Base-by-base conservation (phyloP, 2,888 invertebrate species). In the Corbicula japonica region DNA sequence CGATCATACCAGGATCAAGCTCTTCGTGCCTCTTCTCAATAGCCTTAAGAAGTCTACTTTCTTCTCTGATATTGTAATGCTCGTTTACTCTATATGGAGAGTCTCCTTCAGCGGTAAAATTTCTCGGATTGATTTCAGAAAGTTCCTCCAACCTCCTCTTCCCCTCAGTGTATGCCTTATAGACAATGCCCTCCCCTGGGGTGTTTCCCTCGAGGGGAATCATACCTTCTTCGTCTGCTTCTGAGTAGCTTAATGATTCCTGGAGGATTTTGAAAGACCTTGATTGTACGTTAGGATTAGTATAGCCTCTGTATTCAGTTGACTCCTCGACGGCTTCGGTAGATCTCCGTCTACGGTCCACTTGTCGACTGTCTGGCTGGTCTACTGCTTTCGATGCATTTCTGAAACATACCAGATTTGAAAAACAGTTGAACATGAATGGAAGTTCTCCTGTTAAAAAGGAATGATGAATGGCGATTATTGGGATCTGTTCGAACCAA, bases 221-320 rank as follows among this genome's bases (percentile, higher is more conserved):
- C 44, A 61, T 80, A 85, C 85, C 85, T 79, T 78, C 83, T 68
- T 85, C 83, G 28, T 71, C 58, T 0, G 86, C 86, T 52, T 87
- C 87, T 58, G 86, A 80, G 41, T 85, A 86, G 50, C 77, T 84
- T 15, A 90, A 84, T 1, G 88, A 82, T 34, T 88, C 85, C 62
- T 88, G 87, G 8, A 90, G 82, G 32, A 89, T 89, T 81, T 86
- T 87, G 77, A 90, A 89, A 18, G 89, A 90, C 26, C 90, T 83
- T 10, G 89, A 89, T 76, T 90, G 90, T 5, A 87, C 84, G 66
- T 87, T 87, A 21, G 90, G 89, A 76, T 89, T 88, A 10, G 84
- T 87, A 75, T 86, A 86, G 6, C 88, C 89, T 35, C 83, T 71
- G 69, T 87, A 88, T 35, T 75, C 76, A 4, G 87, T 84, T 28